Evolutionary conservation across 2,797 vertebrate species (phyloP).

Genomic region (Falco rusticolus): DNA sequence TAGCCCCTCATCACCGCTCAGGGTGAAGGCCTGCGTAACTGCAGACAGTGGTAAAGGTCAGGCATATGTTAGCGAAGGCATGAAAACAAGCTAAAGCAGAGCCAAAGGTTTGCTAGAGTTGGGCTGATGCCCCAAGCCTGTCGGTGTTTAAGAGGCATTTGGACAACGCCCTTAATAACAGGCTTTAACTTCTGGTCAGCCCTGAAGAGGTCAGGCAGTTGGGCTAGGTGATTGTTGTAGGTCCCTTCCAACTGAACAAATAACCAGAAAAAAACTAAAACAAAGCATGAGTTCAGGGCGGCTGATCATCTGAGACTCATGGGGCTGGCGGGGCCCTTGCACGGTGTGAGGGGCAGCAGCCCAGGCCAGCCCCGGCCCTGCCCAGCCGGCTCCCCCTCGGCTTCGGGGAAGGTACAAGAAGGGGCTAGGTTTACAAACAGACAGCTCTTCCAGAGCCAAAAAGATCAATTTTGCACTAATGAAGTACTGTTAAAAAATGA

Average conservation of each 20-base stretch:
- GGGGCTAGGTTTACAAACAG: background rate
- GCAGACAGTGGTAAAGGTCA: background rate
- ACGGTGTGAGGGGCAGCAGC: background rate
- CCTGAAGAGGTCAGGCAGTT: background rate
- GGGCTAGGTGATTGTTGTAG: background rate
- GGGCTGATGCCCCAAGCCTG: background rate
- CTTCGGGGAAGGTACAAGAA: background rate
- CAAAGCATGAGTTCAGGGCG: background rate
- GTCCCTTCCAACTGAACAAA: background rate
- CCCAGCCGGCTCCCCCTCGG: background rate
- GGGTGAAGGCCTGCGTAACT: background rate
- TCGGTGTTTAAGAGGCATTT: background rate
- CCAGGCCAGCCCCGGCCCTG: background rate
- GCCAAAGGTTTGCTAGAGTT: background rate
- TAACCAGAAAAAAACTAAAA: background rate
- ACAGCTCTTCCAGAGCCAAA: background rate
- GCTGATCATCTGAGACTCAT: background rate
- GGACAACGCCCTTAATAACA: background rate
- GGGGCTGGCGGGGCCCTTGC: background rate
- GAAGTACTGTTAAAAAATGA: background rate
- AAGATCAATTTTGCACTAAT: background rate
- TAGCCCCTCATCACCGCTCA: background rate
- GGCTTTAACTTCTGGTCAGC: background rate
- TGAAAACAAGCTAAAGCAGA: background rate
- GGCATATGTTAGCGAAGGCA: background rate